phyloP scores from a whole-genome alignment of 2,113 vertebrate species.

The Megaceryle torquata region DNA sequence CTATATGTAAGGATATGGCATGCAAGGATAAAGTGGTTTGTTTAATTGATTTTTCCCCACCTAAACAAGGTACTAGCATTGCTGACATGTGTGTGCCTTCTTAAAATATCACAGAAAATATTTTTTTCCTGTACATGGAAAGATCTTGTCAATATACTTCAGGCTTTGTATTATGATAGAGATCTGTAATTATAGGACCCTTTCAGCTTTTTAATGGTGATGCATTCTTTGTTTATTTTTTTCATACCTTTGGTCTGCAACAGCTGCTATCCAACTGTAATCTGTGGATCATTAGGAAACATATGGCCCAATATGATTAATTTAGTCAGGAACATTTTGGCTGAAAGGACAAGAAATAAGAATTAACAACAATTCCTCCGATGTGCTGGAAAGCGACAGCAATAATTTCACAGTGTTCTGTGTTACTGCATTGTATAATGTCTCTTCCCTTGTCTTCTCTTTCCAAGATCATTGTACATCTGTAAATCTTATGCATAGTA shows the following conservation, averaged over 20 bases:
- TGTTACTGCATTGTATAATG: not conserved
- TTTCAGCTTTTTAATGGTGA: not conserved
- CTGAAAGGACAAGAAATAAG: not conserved
- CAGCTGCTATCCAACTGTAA: slow-evolving; percentile 19
- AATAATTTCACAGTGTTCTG: not conserved
- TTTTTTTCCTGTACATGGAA: not conserved
- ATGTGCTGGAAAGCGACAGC: not conserved
- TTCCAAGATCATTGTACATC: not conserved
- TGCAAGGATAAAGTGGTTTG: not conserved
- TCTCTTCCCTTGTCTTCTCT: not conserved
- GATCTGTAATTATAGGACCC: slow-evolving; percentile 4
- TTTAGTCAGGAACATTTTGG: slow-evolving; percentile 23
- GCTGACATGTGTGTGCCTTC: not conserved
- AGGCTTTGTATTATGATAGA: not conserved
- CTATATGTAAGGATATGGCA: not conserved
- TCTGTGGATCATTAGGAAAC: slow-evolving; percentile 25
- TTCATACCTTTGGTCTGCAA: slow-evolving; percentile 1
- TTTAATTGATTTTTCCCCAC: not conserved
- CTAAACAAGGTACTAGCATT: not conserved
- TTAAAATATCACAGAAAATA: not conserved
- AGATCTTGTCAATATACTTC: not conserved
- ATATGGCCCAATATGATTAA: slow-evolving; percentile 24
- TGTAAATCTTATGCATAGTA: not conserved
- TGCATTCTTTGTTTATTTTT: slow-evolving; percentile 33
- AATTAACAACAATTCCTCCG: not conserved